Evolutionary conservation across 2,113 vertebrate species (phyloP), one percentile per base, ranked within the genome.

Genomic region (Indicator indicator): DNA sequence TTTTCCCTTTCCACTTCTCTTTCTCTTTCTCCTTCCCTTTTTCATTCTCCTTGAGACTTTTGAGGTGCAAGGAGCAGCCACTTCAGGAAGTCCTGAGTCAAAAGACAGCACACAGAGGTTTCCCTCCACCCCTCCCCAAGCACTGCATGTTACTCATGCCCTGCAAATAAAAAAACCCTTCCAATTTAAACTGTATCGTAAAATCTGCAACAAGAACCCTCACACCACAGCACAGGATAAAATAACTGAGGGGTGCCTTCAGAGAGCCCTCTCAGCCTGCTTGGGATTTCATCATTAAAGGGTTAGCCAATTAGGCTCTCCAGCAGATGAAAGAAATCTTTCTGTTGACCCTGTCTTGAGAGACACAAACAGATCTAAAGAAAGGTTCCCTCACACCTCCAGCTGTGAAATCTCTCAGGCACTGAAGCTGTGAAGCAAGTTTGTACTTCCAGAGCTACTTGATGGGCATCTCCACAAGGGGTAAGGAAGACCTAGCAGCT

Each of bases 231-330:
- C 26, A 82, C 20, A 72, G 59, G 30, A 69, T 48, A 76, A 89
- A 91, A 87, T 56, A 94, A 94, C 72, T 74, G 38, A 36, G 38
- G 90, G 33, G 15, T 84, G 40, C 79, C 71, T 91, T 96, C 44
- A 93, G 74, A 84, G n/a, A 79, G 32, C 33, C 48, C 36, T 74
- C 65, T 91, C 28, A 33, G 28, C 62, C 32, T 87, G 68, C 52
- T 87, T 58, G 21, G 36, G 52, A 87, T 87, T 92, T 86, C 50
- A 76, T 40, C 40, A 70, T 73, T 89, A 78, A 81, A 83, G 18
- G 63, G 65, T 63, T 85, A 87, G 69, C 67, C 72, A 95, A 85
- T 87, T 95, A 95, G 94, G 75, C 27, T 87, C 32, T 89, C 28
- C 30, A 67, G 32, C 7, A 92, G 68, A 73, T 73, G 27, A 94